Base-by-base conservation (phyloP, 2,797 vertebrate genomes). In the Monodelphis domestica region DNA sequence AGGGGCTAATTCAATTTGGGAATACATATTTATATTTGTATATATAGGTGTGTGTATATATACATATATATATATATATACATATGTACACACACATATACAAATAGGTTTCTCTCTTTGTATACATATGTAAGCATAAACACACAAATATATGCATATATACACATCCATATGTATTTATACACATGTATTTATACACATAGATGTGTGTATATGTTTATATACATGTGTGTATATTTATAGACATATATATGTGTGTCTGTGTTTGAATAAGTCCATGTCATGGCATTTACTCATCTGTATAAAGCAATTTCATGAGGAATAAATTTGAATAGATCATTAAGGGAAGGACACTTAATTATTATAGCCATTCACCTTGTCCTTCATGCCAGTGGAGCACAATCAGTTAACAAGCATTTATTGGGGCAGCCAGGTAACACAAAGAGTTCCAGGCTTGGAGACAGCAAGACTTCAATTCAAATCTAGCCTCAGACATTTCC, bases 1-100 rank as follows among this genome's bases (percentile, higher is more conserved):
- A n/a, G 91, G 93, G 70, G 89, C 70, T 94, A 95, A 95, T 90
- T 94, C 91, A 56, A 91, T 87, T 88, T 93, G 91, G 89, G 94
- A 55, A 93, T 88, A 90, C n/a, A 29, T 93, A 57, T n/a, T n/a
- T n/a, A n/a, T n/a, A n/a, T n/a, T n/a, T 33, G 29, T 30, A n/a
- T 11, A 30, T 28, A 33, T 30, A 59, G 5, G 12, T 12, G 33
- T 12, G 54, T 12, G 12, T 12, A 54, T 12, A 54, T 12, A 54
- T 11, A 54, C 12, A 12, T 12, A 54, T 12, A 54, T 12, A 54
- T 12, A 54, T 12, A 28, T 55, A 1, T 30, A 4, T 3, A 56
- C 2, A 29, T 28, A 28, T 28, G 6, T 28, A 56, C 55, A 56
- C 6, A 26, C 26, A 54, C 14, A 54, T 56, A 30, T 59, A n/a